Percentiles rank a stretch among this genome's conserved stretches.
Conservation (phyloP, 2,113 vertebrate species). For the Axis porcinus region DNA sequence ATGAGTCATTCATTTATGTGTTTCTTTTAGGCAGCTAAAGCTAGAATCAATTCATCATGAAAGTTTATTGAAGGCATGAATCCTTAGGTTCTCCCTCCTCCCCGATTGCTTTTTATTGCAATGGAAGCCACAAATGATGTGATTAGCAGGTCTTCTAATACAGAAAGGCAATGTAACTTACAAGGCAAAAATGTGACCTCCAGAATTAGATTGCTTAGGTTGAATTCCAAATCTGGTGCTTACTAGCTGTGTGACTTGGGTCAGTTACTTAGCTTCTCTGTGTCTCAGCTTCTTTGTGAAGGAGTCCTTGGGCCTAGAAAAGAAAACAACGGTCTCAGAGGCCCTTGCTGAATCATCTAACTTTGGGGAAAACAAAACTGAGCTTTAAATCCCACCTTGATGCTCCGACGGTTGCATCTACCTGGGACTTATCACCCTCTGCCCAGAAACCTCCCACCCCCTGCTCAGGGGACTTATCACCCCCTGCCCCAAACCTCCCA, state of each 20-base stretch:
- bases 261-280: not conserved
- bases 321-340: not conserved
- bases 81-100: not conserved
- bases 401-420: not conserved
- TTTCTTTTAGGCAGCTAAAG: not conserved
- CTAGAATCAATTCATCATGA: not conserved
- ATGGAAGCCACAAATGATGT: not conserved
- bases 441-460: not conserved
- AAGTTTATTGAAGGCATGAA: not conserved
- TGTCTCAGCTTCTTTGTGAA: not conserved
- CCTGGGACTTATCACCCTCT: not conserved
- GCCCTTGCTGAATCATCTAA: not conserved
- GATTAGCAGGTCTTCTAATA: not conserved
- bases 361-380: not conserved
- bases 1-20: not conserved
- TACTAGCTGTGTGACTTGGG: not conserved
- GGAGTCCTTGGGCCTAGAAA: not conserved
- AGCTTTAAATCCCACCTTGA: not conserved
- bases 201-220: not conserved
- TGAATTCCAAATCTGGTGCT: not conserved
- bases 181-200: not conserved
- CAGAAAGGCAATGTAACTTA: not conserved
- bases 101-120: not conserved
- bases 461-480: not conserved
- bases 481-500: not conserved